Base-by-base conservation (phyloP, 2,888 invertebrate genomes). In the Agriopis marginaria region DNA sequence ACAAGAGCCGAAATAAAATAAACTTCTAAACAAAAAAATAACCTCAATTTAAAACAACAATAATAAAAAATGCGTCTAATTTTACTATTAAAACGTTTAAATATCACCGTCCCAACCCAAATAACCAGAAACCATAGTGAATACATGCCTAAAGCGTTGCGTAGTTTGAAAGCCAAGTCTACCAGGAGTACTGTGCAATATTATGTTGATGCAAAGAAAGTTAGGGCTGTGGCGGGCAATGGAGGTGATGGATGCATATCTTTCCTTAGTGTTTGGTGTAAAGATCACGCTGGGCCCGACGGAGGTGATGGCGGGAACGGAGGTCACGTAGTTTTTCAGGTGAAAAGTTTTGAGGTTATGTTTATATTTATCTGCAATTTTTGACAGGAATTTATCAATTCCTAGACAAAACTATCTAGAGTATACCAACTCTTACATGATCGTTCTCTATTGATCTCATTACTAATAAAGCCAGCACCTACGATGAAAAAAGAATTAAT, bases 221-320 rank as follows among this genome's bases (percentile, higher is more conserved):
- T 98, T 0, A 90, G 96, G 63, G 95, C 96, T 0, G 85, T 95
- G 0, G 99, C 97, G 0, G 99, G 99, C 0, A 96, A 96, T 44
- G 99, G 99, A 0, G 99, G 99, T 0, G 96, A 99, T 92, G 99
- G 99, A 0, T 96, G 96, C 77, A 96, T 99, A 66, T 98, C 98
- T 0, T 99, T 99, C 86, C 91, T 98, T 7, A 96, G 96, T 72
- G 92, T 96, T 9, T 98, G 96, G 95, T 95, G 95, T 64, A 98
- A 98, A 81, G 99, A 98, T 73, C 95, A 95, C 68, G 99, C 98
- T 0, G 99, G 99, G 0, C 99, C 99, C 0, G 98, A 98, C 88
- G 99, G 99, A 0, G 99, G 99, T 0, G 98, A 99, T 88, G 99
- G 99, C 0, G 99, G 99, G 0, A 96, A 97, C 84, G 99, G 99